Base-by-base conservation (phyloP, 1,140 invertebrate genomes). In the Cheumatopsyche charites region DNA sequence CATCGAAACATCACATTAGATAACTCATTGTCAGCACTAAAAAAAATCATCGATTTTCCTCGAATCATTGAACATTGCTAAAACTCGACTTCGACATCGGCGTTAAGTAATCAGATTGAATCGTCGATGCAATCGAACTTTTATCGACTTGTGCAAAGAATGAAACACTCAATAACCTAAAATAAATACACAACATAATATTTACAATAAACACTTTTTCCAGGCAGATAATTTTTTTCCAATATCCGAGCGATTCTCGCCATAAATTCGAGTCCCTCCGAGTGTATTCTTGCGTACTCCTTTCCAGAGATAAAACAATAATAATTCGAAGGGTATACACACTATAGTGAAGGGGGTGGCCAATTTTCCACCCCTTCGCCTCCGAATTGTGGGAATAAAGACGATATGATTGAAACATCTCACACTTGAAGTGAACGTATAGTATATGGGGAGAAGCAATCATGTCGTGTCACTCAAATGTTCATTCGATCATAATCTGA, bases 401-500 rank as follows among this genome's bases (percentile, higher is more conserved):
- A 4, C 29, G 29, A 9, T 9, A 36, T 75, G 74, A 75, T 75
- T 75, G 74, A 75, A 73, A 75, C 66, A 73, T 73, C 52, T 75
- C 67, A 25, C 66, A 25, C 49, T 58, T 66, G 17, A 45, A 74
- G 71, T 47, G 70, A 72, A 72, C 66, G 43, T 52, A 69, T 36
- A 42, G 12, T 15, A 52, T 41, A 66, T 29, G n/a, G 52, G 62
- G 67, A 73, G 41, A 72, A 61, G 72, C 66, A 76, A 76, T 75
- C 74, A 75, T 76, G 75, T 71, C 68, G 67, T 45, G 72, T 76
- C 75, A 76, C 43, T 76, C 75, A 72, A 76, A 76, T 76, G 75
- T 76, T 76, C 72, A 76, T 65, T 72, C 69, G 72, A 73, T 75
- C 74, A 75, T 70, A 72, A 75, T 72, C 71, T 68, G 29, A 70